Evolutionary conservation across 2,113 vertebrate genomes (phyloP).

Genomic region (Nematolebias whitei): DNA sequence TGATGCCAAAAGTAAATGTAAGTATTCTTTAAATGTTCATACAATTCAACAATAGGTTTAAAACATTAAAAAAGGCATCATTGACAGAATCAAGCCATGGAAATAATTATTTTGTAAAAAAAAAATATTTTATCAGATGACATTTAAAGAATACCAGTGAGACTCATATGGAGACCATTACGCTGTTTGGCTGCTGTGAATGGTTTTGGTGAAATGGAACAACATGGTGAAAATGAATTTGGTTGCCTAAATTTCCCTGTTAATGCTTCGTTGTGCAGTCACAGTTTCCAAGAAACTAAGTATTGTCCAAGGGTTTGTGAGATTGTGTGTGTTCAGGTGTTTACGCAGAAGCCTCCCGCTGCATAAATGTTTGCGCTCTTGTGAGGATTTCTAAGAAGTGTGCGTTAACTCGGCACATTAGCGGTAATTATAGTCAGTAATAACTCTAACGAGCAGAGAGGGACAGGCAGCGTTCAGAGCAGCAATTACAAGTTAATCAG

Average conservation of each 20-base stretch:
- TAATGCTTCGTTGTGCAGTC: slow-evolving; percentile 73
- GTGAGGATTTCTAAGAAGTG: slow-evolving; percentile 39
- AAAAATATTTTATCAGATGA: no score
- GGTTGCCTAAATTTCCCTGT: slow-evolving; percentile 67
- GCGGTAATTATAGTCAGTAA: slow-evolving; percentile 99
- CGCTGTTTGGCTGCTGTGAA: slow-evolving; percentile 52
- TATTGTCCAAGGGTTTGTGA: slow-evolving; percentile 37
- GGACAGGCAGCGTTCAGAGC: slow-evolving; percentile 94
- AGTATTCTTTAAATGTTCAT: background rate
- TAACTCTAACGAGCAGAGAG: slow-evolving; percentile 98
- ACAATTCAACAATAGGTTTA: slow-evolving; percentile 1
- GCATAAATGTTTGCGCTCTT: slow-evolving; percentile 63
- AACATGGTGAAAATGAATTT: slow-evolving; percentile 68
- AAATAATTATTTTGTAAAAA: slow-evolving; percentile 2
- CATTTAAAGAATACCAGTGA: slow-evolving; percentile 39
- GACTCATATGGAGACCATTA: slow-evolving; percentile 63
- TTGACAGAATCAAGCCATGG: slow-evolving; percentile 7
- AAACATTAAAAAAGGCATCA: background rate
- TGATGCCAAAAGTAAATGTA: background rate
- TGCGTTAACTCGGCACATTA: slow-evolving; percentile 88
- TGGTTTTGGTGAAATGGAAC: slow-evolving; percentile 53
- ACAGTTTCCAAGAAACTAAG: slow-evolving; percentile 67
- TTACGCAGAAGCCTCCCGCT: slow-evolving; percentile 30
- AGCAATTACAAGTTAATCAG: slow-evolving; percentile 99
- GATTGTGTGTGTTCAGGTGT: slow-evolving; percentile 39